These are phyloP conservation scores for Torymus tubicola DNA, from an alignment of 2,888 invertebrate genomes.

Conservation along the genomic window DNA sequence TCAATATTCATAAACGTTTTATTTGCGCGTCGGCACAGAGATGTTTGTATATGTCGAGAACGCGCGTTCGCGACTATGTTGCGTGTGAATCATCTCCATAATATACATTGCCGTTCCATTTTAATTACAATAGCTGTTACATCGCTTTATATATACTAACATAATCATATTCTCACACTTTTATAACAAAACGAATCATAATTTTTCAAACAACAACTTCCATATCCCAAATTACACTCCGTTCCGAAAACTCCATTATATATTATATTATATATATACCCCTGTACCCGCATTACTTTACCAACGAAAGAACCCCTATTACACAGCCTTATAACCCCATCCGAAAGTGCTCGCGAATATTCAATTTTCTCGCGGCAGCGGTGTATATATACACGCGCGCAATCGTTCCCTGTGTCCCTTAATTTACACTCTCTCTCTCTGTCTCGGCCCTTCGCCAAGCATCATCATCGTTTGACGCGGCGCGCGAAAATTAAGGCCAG, in stretches of 20 bases:
- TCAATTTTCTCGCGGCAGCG: conserved; percentile 50
- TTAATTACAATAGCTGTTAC: not conserved
- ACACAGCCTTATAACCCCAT: too few relatives aligned
- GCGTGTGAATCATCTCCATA: conserved; percentile 5
- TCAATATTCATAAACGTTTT: conserved; percentile 46
- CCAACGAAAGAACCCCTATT: too few relatives aligned
- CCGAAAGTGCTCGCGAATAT: conserved; percentile 15
- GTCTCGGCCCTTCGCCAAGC: not conserved
- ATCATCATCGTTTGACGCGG: not conserved
- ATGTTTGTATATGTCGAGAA: too few relatives aligned
- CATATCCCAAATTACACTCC: too few relatives aligned
- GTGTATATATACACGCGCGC: not conserved
- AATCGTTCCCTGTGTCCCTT: conserved; percentile 40
- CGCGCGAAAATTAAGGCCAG: conserved; percentile 46
- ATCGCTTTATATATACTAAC: too few relatives aligned
- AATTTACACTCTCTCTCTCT: conserved; percentile 45
- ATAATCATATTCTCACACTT: too few relatives aligned
- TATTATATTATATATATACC: too few relatives aligned
- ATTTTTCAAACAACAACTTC: too few relatives aligned
- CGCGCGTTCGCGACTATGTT: not conserved
- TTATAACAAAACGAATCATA: too few relatives aligned
- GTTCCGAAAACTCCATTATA: too few relatives aligned
- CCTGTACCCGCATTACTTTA: too few relatives aligned
- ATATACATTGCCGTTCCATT: conserved; percentile 9
- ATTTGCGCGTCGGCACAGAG: not conserved